phyloP scores from a whole-genome alignment of 2,113 vertebrate species.

The human (Homo sapiens) region DNA sequence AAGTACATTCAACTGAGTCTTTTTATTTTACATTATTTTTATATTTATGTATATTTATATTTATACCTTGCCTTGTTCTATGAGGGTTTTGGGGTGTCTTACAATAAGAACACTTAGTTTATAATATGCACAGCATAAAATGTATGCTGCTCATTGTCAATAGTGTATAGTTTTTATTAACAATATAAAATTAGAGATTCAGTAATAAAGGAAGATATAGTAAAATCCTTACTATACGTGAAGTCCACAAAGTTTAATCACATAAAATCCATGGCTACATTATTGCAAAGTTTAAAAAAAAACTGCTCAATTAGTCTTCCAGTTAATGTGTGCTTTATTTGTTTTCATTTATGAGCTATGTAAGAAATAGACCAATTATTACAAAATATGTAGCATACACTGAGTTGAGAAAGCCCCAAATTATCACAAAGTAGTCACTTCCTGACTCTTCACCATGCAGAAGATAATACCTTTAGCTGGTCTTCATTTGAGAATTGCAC shows the following conservation, averaged over 20 bases:
- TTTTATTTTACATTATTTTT: conserved; percentile 10
- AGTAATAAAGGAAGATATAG: not conserved
- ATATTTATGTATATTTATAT: not conserved
- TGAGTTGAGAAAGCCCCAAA: conserved; percentile 9
- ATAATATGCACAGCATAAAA: not conserved
- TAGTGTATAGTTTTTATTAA: not conserved
- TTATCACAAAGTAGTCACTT: conserved; percentile 27
- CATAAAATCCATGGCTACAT: not conserved
- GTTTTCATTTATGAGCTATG: not conserved
- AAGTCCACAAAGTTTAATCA: not conserved
- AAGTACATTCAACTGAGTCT: not conserved
- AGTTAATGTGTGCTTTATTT: not conserved
- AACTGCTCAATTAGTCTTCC: not conserved
- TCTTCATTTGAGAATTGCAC: not conserved
- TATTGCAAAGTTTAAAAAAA: not conserved
- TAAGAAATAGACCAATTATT: not conserved
- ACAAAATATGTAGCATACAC: not conserved
- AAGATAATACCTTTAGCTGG: not conserved
- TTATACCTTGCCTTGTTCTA: not conserved
- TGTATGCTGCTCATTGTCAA: not conserved
- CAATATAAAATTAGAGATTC: not conserved
- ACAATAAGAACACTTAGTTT: not conserved
- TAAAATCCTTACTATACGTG: not conserved
- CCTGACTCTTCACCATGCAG: not conserved
- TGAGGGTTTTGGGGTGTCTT: not conserved